Conservation (phyloP, 2,888 invertebrate species). For the Ethmia dodecea region DNA sequence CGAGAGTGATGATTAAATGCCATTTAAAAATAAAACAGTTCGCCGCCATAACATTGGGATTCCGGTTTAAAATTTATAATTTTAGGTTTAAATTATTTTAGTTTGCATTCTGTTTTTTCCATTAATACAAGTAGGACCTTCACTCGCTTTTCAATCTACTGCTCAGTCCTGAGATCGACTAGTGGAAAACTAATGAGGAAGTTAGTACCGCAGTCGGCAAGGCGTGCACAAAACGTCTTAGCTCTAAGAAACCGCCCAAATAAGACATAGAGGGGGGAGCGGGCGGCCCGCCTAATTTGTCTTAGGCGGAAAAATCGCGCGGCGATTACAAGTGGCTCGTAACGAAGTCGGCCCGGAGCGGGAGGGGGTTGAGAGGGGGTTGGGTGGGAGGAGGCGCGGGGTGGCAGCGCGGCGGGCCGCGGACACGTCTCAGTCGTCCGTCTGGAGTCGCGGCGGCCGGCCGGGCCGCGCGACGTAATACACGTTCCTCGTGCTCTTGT, state of each 20-base stretch:
- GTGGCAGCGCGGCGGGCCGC: constrained; percentile 48
- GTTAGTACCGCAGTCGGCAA: constrained; percentile 24
- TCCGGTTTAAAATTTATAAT: constrained; percentile 45
- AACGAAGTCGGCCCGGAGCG: constrained; percentile 67
- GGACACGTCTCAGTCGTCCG: constrained; percentile 71
- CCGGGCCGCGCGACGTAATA: constrained; percentile 74
- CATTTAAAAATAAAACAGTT: constrained; percentile 75
- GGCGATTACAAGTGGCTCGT: constrained; percentile 77
- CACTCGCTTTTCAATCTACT: too few species aligned
- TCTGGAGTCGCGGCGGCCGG: constrained; percentile 76
- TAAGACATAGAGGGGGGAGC: constrained; percentile 37
- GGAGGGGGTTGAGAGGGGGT: constrained; percentile 25
- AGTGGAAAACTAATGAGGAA: too few species aligned
- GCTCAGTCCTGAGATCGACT: too few species aligned
- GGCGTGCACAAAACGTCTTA: constrained; percentile 52
- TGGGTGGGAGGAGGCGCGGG: constrained; percentile 26
- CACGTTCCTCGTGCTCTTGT: constrained; percentile 78
- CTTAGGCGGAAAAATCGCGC: constrained; percentile 77
- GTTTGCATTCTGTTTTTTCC: too few species aligned
- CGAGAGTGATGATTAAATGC: constrained; percentile 74
- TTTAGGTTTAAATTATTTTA: too few species aligned
- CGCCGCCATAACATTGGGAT: constrained; percentile 54
- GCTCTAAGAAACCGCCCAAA: constrained; percentile 60
- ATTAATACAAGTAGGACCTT: too few species aligned
- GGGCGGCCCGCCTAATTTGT: constrained; percentile 72